Conservation (phyloP, 2,797 vertebrate species). For the Takifugu ocellatus region DNA sequence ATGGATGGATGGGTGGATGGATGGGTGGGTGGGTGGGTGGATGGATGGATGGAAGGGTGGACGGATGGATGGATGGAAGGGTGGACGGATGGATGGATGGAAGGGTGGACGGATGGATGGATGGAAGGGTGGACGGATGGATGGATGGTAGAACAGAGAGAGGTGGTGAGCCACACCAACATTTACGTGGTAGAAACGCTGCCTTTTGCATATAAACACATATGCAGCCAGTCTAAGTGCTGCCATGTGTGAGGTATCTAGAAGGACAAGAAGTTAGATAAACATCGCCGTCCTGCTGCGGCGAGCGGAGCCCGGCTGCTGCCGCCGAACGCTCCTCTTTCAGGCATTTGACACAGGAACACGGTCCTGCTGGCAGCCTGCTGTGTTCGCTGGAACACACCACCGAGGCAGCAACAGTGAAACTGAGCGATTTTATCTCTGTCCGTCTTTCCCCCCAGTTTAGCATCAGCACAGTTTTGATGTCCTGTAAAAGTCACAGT, state of each 20-base stretch:
- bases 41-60: too few relatives aligned
- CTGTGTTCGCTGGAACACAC: slow-evolving; percentile 2
- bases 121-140: background rate
- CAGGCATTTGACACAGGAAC: slow-evolving; percentile 2
- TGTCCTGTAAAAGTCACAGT: background rate
- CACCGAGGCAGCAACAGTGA: background rate
- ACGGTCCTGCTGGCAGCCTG: slow-evolving; percentile 1
- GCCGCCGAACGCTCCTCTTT: background rate
- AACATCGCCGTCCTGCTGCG: slow-evolving; percentile 3
- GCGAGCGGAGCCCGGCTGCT: too few relatives aligned
- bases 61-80: too few relatives aligned
- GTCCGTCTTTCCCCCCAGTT: background rate
- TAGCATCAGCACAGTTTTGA: background rate
- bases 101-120: background rate
- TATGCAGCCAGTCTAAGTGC: slow-evolving; percentile 22
- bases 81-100: too few relatives aligned
- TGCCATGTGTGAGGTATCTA: slow-evolving; percentile 47
- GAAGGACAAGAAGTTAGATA: slow-evolving; percentile 10
- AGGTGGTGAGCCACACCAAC: slow-evolving; percentile 40
- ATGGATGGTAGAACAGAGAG: background rate
- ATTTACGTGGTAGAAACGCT: slow-evolving; percentile 53
- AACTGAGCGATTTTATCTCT: background rate
- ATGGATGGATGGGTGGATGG: too few relatives aligned
- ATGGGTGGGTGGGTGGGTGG: too few relatives aligned
- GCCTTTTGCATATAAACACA: slow-evolving; percentile 11